Evolutionary conservation across 2,113 vertebrate species (phyloP).

Genomic region (Guaruba guarouba): DNA sequence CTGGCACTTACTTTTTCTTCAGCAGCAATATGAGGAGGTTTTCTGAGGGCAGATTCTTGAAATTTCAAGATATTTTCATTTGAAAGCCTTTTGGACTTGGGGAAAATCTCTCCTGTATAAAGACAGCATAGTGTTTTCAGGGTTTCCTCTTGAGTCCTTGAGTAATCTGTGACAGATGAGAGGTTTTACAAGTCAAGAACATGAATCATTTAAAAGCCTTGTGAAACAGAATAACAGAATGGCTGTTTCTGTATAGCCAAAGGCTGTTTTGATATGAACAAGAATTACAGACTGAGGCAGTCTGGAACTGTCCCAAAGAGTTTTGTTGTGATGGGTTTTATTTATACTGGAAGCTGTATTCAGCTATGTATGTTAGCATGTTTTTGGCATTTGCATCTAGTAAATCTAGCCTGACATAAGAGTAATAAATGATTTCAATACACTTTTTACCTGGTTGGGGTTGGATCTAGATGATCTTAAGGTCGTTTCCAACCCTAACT

Average conservation of each 20-base stretch:
- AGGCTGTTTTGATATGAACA: constrained; percentile 4
- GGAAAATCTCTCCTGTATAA: neutral
- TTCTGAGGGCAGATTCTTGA: neutral
- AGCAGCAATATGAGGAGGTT: neutral
- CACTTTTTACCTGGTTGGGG: neutral
- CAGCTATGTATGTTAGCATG: neutral
- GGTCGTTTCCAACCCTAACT: no score
- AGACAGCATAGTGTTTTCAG: neutral
- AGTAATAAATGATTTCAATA: neutral
- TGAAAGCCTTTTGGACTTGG: neutral
- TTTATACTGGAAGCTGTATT: neutral
- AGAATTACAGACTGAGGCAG: constrained; percentile 6
- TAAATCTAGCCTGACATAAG: neutral
- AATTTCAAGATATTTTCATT: neutral
- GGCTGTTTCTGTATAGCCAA: neutral
- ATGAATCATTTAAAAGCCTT: constrained; percentile 1
- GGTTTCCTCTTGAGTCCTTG: neutral
- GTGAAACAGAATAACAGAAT: neutral
- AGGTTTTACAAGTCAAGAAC: constrained; percentile 20
- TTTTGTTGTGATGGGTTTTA: neutral
- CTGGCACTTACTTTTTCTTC: neutral
- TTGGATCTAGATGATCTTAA: no score
- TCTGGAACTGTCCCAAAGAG: neutral
- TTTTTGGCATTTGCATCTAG: neutral
- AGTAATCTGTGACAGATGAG: constrained; percentile 19